These are phyloP conservation scores for Pangasius djambal DNA, from an alignment of 2,797 vertebrate genomes.

Conservation along the genomic window DNA sequence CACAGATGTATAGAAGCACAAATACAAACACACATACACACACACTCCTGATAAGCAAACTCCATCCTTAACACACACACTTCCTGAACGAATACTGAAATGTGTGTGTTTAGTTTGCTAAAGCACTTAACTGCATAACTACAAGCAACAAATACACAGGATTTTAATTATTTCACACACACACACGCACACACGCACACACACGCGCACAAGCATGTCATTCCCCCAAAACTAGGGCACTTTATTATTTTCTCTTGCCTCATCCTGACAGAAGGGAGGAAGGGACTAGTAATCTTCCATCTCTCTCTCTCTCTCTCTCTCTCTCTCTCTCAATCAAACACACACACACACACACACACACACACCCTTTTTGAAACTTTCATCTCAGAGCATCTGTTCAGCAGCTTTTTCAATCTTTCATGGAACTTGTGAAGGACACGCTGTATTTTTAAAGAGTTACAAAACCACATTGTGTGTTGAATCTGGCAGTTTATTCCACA, in stretches of 20 bases:
- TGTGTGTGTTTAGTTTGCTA: neutral
- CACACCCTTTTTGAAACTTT: neutral
- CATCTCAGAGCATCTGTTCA: neutral
- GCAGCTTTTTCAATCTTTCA: neutral
- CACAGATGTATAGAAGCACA: too few species aligned
- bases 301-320: neutral
- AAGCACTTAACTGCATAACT: neutral
- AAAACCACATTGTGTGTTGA: neutral
- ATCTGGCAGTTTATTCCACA: neutral
- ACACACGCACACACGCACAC: constrained; percentile 6
- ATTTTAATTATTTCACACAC: neutral
- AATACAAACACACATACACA: neutral
- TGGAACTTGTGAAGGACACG: neutral
- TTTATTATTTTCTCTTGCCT: constrained; percentile 19
- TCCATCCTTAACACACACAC: neutral
- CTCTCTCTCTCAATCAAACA: neutral
- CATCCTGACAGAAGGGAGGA: constrained; percentile 28
- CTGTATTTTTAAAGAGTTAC: neutral
- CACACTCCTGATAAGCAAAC: neutral
- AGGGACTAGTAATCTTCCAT: neutral
- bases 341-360: neutral
- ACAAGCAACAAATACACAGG: neutral
- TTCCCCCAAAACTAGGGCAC: constrained; percentile 15
- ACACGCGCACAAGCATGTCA: neutral
- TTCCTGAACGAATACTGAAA: neutral